Evolutionary conservation across 2,888 invertebrate species (phyloP), one percentile per base, ranked within the genome.

Genomic region (Calameuta idolon): DNA sequence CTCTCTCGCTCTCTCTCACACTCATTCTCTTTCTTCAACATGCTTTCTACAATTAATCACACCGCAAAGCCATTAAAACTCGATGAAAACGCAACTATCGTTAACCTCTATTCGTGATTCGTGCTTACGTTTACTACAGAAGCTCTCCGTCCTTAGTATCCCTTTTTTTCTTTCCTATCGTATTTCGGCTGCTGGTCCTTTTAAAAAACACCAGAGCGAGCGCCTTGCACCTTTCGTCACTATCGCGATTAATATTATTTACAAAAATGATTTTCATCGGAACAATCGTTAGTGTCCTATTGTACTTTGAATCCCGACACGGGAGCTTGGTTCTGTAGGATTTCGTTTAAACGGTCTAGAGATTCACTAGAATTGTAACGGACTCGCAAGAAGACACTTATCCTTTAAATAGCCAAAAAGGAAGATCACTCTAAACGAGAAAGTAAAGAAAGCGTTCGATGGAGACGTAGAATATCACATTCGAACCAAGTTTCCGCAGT

Each of bases 161-260:
- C 77, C 35, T 75, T 77, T 73, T 71, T 81, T 73, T 75, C 31
- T 74, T 37, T 77, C 34, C 31, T 79, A 77, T 82, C 37, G 35
- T 79, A 79, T 69, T 77, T 79, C 77, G 77, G 78, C 76, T 82
- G 80, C 82, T 81, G 82, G 78, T 83, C 81, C 81, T 33, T 34
- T 40, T 30, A 69, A 76, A 81, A 55, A 76, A 37, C 77, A 84
- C 77, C 78, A 86, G 85, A 79, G 79, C 79, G 80, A 79, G 80
- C 76, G 69, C 34, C 73, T 80, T 83, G 78, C 79, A 79, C 79
- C 77, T 80, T 85, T 85, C 78, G 77, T 85, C 81, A 80, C 81
- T 78, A 74, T 84, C 81, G 78, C 34, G 81, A 84, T 81, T 81
- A 81, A 82, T 81, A 85, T 82, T 86, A 87, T 87, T 79, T 88